Evolutionary conservation across 1,140 invertebrate genomes (phyloP).

Genomic region (Geopemphigus sp.): DNA sequence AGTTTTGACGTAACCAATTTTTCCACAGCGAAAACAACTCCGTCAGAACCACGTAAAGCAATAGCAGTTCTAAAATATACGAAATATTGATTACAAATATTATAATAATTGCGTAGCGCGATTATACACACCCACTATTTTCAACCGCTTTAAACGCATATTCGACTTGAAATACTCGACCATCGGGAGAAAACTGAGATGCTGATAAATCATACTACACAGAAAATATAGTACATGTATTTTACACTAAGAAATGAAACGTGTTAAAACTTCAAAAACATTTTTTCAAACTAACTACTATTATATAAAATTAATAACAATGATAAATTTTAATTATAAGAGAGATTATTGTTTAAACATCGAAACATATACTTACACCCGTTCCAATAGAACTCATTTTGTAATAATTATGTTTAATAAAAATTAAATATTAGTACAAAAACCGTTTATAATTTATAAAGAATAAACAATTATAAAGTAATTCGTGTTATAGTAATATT

Average conservation of each 20-base stretch:
- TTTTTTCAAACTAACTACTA: not conserved
- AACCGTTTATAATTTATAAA: not conserved
- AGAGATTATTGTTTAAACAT: constrained; percentile 40
- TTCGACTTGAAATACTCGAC: constrained; percentile 98
- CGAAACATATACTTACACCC: constrained; percentile 68
- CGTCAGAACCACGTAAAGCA: constrained; percentile 91
- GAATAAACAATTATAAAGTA: not conserved
- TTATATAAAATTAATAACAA: too few relatives aligned
- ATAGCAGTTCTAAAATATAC: constrained; percentile 73
- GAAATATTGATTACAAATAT: constrained; percentile 17
- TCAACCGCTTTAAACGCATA: constrained; percentile 99
- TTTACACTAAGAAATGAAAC: constrained; percentile 51
- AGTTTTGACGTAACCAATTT: constrained; percentile 96
- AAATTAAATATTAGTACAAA: not conserved
- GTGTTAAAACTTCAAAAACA: not conserved
- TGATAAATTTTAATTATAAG: not conserved
- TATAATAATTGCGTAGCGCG: constrained; percentile 13
- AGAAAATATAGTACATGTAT: constrained; percentile 52
- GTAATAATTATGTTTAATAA: not conserved
- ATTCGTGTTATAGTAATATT: not conserved
- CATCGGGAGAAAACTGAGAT: constrained; percentile 99
- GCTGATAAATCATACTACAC: constrained; percentile 96
- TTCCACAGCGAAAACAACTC: constrained; percentile 95
- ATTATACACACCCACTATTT: constrained; percentile 84
- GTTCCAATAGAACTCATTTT: constrained; percentile 94